Evolutionary conservation across 1,140 invertebrate genomes (phyloP), one percentile per base, ranked within the genome.

Genomic region (Penaeus vannamei): DNA sequence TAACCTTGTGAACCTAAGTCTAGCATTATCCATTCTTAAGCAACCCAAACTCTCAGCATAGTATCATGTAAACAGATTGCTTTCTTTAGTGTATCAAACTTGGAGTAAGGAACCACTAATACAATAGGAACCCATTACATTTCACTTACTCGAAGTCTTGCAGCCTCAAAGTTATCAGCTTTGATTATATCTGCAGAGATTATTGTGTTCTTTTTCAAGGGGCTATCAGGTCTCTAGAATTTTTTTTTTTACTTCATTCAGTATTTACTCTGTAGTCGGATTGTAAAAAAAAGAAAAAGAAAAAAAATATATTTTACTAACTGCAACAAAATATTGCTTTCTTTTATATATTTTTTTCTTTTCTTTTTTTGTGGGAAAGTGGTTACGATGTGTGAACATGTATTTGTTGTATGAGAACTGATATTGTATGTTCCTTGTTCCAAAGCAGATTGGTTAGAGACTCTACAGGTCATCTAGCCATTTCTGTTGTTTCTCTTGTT

Each of bases 401-500:
- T 53, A 53, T 53, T 53, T 53, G 53, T 32, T 72, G 66, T 72
- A 72, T 26, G 32, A 72, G 66, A 23, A 36, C 46, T 79, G 32
- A 26, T 79, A 46, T 53, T 53, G 32, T 79, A 36, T 26, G 76
- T 79, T 79, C 76, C 76, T 79, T 79, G 46, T 84, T 84, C 81
- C 60, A 29, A 84, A 61, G 59, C 81, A 62, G 53, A 84, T 23
- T 84, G 36, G 29, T 29, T 36, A 46, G 23, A 69, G 36, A 66
- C 83, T 84, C 17, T 29, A 20, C 60, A 64, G 19, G 42, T 59
- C 62, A 81, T 77, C 53, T 36, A 60, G 85, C 53, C 59, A 86
- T 60, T 86, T 86, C 59, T 76, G 85, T 86, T 84, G 81, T 84
- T 76, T 76, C 53, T 86, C 85, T 86, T 76, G 85, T 86, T 76